phyloP scores from a whole-genome alignment of 2,113 vertebrate genomes.

The Mixornis gularis region DNA sequence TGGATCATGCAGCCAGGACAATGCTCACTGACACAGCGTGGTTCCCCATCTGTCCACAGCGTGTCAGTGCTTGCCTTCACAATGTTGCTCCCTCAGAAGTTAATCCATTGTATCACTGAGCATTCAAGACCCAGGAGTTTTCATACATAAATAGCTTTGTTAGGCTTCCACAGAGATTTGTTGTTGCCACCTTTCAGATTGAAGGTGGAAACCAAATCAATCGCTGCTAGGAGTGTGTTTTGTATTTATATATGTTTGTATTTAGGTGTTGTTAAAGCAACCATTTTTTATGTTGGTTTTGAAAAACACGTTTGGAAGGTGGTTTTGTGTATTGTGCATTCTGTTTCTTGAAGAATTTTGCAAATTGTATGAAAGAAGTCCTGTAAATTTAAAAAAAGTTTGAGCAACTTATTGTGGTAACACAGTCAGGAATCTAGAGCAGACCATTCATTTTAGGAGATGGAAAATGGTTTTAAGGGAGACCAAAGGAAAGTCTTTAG shows the following conservation, averaged over 20 bases:
- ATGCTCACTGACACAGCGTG: background rate
- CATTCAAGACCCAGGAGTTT: background rate
- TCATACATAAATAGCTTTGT: background rate
- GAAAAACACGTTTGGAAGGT: fast-evolving
- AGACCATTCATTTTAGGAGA: background rate
- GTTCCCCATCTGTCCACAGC: slow-evolving; percentile 40
- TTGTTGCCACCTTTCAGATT: background rate
- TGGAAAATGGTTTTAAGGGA: background rate
- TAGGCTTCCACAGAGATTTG: background rate
- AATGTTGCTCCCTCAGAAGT: background rate
- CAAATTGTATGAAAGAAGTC: background rate
- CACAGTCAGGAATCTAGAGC: background rate
- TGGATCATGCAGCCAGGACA: fast-evolving
- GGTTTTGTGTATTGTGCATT: background rate
- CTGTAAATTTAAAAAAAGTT: background rate
- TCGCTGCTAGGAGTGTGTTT: background rate
- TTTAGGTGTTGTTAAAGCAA: background rate
- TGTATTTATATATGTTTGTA: background rate
- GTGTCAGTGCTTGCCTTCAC: slow-evolving; percentile 38
- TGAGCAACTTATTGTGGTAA: background rate
- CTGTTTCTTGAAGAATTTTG: background rate
- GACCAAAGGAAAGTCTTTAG: background rate
- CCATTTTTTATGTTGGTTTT: background rate
- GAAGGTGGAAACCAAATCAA: background rate
- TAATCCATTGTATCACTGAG: background rate